Evolutionary conservation across 2,888 invertebrate species (phyloP).

Genomic region (Lasiommata megera): DNA sequence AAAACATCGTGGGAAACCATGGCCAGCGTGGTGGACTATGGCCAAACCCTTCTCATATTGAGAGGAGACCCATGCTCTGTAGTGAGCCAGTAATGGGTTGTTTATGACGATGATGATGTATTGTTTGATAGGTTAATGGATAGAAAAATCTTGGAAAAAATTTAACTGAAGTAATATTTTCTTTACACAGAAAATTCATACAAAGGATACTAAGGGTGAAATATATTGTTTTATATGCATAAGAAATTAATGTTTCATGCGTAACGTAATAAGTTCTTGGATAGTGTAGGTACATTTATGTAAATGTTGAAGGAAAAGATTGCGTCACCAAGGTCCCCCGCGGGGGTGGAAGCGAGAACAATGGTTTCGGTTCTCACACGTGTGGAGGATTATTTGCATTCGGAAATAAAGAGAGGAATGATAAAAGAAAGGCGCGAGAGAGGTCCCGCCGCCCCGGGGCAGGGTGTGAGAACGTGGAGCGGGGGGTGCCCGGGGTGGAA

Average conservation of each 20-base stretch:
- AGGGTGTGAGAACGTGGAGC: slow-evolving; percentile 72
- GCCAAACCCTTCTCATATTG: too few relatives aligned
- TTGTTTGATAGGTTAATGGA: too few relatives aligned
- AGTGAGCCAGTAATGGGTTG: too few relatives aligned
- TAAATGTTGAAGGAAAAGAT: slow-evolving; percentile 78
- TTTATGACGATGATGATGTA: too few relatives aligned
- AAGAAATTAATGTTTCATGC: slow-evolving; percentile 29
- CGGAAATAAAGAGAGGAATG: slow-evolving; percentile 82
- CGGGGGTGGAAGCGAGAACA: slow-evolving; percentile 76
- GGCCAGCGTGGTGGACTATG: too few relatives aligned
- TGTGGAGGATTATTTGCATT: slow-evolving; percentile 83
- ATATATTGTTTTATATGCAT: slow-evolving; percentile 15
- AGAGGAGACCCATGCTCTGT: too few relatives aligned
- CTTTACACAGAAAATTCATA: neutral
- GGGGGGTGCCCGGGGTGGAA: slow-evolving; percentile 46
- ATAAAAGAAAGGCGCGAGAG: slow-evolving; percentile 82
- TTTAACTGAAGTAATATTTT: too few relatives aligned
- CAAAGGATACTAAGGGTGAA: neutral
- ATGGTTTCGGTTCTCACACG: slow-evolving; percentile 83
- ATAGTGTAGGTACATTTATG: slow-evolving; percentile 61
- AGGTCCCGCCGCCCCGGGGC: slow-evolving; percentile 78
- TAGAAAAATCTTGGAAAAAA: too few relatives aligned
- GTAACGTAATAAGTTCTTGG: slow-evolving; percentile 47
- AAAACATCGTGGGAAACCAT: too few relatives aligned
- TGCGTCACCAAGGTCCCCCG: slow-evolving; percentile 79